Evolutionary conservation across 2,113 vertebrate genomes (phyloP).

Genomic region (Caloenas nicobarica): DNA sequence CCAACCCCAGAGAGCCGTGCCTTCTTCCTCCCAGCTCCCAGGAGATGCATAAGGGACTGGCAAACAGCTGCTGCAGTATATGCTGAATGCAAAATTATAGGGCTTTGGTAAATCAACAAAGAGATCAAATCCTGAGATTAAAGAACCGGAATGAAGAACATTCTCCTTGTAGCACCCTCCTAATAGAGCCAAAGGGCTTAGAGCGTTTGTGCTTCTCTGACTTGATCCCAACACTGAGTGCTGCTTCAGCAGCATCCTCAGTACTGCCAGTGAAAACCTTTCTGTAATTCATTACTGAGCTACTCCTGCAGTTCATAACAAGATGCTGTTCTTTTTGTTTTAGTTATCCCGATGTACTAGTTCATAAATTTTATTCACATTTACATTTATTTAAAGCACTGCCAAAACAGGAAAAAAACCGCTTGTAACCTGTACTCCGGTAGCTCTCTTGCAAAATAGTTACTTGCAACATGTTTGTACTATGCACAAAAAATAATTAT

Average conservation of each 20-base stretch:
- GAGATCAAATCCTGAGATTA: not conserved
- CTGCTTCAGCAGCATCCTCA: not conserved
- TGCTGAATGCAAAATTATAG: not conserved
- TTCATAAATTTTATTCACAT: not conserved
- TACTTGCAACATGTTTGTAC: not conserved
- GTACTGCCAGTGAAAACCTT: not conserved
- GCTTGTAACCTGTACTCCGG: not conserved
- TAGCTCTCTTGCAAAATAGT: not conserved
- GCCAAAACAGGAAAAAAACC: not conserved
- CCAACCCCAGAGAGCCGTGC: not conserved
- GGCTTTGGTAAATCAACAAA: not conserved
- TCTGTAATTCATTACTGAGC: not conserved
- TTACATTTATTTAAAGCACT: not conserved
- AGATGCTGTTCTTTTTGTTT: not conserved
- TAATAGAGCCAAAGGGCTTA: not conserved
- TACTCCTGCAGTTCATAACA: not conserved
- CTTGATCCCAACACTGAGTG: not conserved
- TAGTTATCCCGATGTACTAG: not conserved
- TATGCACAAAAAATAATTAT: not conserved
- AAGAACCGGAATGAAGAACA: not conserved
- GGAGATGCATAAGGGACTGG: not conserved
- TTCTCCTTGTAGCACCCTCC: not conserved
- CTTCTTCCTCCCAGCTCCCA: not conserved
- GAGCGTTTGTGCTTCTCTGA: not conserved
- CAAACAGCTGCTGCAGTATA: not conserved